Base-by-base conservation (phyloP, 2,888 invertebrate genomes). In the Stenolophus ochropezus region DNA sequence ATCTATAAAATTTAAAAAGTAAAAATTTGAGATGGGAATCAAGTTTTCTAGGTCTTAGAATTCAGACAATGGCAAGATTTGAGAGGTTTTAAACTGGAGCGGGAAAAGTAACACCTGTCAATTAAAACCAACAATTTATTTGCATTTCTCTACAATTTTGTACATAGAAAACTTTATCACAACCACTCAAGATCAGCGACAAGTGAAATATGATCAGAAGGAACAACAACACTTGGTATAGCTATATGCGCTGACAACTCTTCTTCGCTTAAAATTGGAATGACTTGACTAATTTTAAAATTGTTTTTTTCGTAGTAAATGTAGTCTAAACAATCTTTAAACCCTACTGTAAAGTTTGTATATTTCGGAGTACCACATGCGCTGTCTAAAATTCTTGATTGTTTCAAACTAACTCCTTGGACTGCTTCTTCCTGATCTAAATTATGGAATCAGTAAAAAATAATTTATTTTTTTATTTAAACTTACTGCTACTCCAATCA, bases 131-230 rank as follows among this genome's bases (percentile, higher is more conserved):
- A 16, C 0, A 5, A 69, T 69, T 69, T 69, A 69, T 69, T 42
- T 69, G 18, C 33, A 69, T 18, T 53, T 16, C 20, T 16, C 16
- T 21, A 61, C 23, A 71, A 65, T 51, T 8, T 14, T 49, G 25
- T 65, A 78, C 25, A 75, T 42, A 25, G 16, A 49, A 47, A 49
- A 42, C 14, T 49, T 47, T 56, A 69, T 83, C 83, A 85, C 42
- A 82, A 87, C 90, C 92, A 94, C 85, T 90, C 89, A 83, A 97
- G 90, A 91, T 97, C 96, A n/a, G 94, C 93, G 83, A 98, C 91
- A 69, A 98, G 90, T 11, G 98, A 94, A 83, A 99, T 90, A 89
- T 99, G 98, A 90, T 99, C 98, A 1, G 98, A 98, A 0, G 98
- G 98, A 88, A 96, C 96, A 1, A 95, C 94, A 69, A 94, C 91